Conservation (phyloP, 2,797 vertebrate species). For the Tokudaia muenninki region DNA sequence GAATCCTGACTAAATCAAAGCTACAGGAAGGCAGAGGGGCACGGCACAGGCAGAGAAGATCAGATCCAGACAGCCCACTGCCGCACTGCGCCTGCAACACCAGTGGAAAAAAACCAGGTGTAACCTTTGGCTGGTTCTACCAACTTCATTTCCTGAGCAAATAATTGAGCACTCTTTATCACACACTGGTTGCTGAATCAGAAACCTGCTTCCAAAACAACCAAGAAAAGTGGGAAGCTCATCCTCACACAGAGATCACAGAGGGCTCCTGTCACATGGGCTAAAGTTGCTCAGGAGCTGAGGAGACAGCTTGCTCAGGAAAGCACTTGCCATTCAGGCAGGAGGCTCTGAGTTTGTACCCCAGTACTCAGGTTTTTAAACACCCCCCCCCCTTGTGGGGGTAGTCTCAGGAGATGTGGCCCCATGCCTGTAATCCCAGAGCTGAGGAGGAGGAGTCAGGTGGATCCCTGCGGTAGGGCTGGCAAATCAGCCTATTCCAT, state of each 20-base stretch:
- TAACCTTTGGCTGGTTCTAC: constrained; percentile 43
- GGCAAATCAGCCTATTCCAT: background rate
- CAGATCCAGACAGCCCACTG: background rate
- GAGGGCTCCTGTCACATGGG: background rate
- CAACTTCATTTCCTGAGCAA: constrained; percentile 74
- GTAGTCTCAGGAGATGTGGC: no score
- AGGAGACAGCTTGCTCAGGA: background rate
- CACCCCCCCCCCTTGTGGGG: no score
- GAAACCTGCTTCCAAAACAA: constrained; percentile 42
- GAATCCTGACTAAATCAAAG: constrained; percentile 29
- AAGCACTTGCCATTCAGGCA: background rate
- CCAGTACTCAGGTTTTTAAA: background rate
- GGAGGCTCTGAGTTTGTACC: background rate
- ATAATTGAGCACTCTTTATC: constrained; percentile 57
- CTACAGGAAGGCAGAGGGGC: background rate
- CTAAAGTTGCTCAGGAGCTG: no score
- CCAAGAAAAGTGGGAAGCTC: constrained; percentile 2
- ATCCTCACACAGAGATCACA: background rate
- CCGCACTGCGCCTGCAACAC: background rate
- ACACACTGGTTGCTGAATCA: constrained; percentile 60
- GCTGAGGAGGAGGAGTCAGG: background rate
- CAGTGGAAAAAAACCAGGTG: constrained; percentile 22
- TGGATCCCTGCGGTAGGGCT: background rate
- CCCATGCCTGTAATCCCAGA: background rate
- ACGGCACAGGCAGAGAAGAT: background rate